Percentiles rank a stretch among this genome's conserved stretches.
phyloP scores from a whole-genome alignment of 2,113 vertebrate species.

The Junco hyemalis region DNA sequence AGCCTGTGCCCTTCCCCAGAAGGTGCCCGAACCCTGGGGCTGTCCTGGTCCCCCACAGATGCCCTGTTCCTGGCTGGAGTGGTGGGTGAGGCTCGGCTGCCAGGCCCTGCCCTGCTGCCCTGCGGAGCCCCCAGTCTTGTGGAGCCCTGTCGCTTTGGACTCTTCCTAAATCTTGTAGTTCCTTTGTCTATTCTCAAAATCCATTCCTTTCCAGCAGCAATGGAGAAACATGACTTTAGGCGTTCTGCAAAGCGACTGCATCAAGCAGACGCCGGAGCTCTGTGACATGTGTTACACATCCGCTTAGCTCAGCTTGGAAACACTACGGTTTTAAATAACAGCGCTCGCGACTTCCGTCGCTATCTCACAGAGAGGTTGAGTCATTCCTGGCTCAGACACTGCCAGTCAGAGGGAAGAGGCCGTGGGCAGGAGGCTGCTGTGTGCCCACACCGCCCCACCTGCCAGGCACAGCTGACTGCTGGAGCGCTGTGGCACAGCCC shows the following conservation, averaged over 20 bases:
- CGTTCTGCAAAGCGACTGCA: neutral
- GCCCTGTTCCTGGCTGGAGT: neutral
- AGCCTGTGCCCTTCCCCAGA: neutral
- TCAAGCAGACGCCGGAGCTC: neutral
- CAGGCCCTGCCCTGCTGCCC: neutral
- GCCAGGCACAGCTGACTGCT: neutral
- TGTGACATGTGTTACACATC: neutral
- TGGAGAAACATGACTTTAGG: neutral
- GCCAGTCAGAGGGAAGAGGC: neutral
- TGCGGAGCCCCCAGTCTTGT: fast-evolving
- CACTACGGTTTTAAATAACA: neutral
- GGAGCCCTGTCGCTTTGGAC: neutral
- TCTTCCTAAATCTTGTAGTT: neutral
- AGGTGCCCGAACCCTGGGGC: fast-evolving
- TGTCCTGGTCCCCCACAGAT: fast-evolving
- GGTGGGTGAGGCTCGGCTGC: neutral
- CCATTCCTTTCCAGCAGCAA: neutral
- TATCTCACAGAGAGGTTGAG: neutral
- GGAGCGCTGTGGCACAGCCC: neutral
- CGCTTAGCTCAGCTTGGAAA: neutral
- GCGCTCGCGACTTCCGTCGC: fast-evolving
- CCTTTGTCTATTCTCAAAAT: neutral
- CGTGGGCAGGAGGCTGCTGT: neutral
- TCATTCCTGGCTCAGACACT: neutral
- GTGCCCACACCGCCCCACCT: neutral